Conservation (phyloP, 2,888 invertebrate species). For the Andrena dorsata region DNA sequence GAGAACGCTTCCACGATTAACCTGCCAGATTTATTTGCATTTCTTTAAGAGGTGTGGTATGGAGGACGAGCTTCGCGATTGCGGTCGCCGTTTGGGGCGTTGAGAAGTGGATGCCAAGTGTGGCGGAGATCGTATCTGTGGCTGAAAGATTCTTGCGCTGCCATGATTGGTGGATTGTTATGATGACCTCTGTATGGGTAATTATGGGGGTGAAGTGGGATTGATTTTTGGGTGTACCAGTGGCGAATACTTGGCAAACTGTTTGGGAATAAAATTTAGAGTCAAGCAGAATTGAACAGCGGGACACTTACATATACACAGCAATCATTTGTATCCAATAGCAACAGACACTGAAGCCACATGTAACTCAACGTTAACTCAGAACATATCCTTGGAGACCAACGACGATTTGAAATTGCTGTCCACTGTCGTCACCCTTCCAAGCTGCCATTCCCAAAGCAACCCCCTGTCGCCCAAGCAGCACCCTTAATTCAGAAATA, state of each 20-base stretch:
- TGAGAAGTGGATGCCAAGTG: not conserved
- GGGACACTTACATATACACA: too few relatives aligned
- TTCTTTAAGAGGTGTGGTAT: not conserved
- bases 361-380: too few relatives aligned
- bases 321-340: too few relatives aligned
- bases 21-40: conserved; percentile 29
- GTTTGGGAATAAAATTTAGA: not conserved
- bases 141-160: not conserved
- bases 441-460: conserved; percentile 8
- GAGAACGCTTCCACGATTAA: conserved; percentile 37
- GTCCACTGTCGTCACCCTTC: too few relatives aligned
- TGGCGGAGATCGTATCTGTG: conserved; percentile 2
- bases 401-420: too few relatives aligned
- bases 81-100: not conserved
- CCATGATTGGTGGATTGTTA: not conserved
- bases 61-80: not conserved
- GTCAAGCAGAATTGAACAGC: too few relatives aligned
- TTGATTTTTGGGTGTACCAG: not conserved
- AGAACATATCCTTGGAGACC: too few relatives aligned
- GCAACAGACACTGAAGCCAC: too few relatives aligned
- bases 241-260: not conserved
- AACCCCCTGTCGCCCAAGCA: not conserved
- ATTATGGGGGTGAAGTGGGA: not conserved
- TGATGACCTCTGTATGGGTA: not conserved
- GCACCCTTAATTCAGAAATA: conserved; percentile 20